Percentiles rank a stretch among this genome's conserved stretches.
Evolutionary conservation across 2,888 invertebrate genomes (phyloP).

Genomic region (Coelogynopora nodosa): DNA sequence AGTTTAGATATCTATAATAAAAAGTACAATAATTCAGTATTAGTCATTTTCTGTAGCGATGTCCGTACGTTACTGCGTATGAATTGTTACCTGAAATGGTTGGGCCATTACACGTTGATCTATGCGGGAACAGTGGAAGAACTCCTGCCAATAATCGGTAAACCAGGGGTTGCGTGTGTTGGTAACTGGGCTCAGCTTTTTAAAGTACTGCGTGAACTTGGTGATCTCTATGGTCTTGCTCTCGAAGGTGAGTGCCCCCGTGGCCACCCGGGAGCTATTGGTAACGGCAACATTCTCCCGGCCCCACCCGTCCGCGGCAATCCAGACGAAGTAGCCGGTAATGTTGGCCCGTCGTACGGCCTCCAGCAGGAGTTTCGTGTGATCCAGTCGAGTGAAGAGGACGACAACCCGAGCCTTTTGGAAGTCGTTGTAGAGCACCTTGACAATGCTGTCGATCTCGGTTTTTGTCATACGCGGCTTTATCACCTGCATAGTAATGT

Average conservation of each 20-base stretch:
- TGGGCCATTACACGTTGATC: too few relatives aligned
- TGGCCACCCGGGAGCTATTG: constrained; percentile 69
- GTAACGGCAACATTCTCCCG: constrained; percentile 69
- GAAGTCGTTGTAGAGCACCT: constrained; percentile 37
- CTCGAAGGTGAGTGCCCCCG: constrained; percentile 74
- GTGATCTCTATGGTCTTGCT: constrained; percentile 68
- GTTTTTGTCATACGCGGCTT: neutral
- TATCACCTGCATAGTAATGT: too few relatives aligned
- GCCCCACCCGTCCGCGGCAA: constrained; percentile 72
- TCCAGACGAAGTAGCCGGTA: constrained; percentile 65
- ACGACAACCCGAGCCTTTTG: constrained; percentile 67
- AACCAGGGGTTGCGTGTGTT: constrained; percentile 93
- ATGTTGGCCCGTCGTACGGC: constrained; percentile 66
- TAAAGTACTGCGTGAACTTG: constrained; percentile 71
- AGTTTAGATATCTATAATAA: too few relatives aligned
- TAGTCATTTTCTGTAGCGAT: neutral
- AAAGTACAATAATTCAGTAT: too few relatives aligned
- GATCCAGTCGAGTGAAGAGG: constrained; percentile 72
- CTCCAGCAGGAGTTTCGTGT: constrained; percentile 68
- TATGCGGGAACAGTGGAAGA: neutral
- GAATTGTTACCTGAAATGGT: too few relatives aligned
- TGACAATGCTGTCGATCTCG: constrained; percentile 40
- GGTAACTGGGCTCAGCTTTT: constrained; percentile 65
- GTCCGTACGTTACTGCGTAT: too few relatives aligned
- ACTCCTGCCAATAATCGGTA: constrained; percentile 72